phyloP scores from a whole-genome alignment of 2,888 invertebrate species.

The Dromius quadrimaculatus region DNA sequence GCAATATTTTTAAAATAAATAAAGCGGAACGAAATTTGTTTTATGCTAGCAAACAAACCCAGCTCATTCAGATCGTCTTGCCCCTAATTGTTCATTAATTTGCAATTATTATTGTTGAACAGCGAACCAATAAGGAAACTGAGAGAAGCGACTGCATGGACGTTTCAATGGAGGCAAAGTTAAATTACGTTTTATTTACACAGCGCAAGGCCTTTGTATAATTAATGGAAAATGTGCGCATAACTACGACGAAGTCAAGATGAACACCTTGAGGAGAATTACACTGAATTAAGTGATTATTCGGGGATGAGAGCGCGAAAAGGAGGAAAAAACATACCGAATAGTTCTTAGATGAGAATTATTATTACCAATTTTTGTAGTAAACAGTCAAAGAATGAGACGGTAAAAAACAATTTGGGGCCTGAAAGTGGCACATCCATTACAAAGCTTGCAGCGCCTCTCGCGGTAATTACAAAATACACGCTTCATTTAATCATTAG shows the following conservation, averaged over 20 bases:
- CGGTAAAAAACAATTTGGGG: not conserved
- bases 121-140: no score
- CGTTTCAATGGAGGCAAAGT: slow-evolving; percentile 36
- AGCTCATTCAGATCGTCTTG: no score
- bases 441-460: slow-evolving; percentile 26
- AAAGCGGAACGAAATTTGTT: no score
- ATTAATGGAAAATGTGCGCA: slow-evolving; percentile 48
- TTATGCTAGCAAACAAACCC: no score
- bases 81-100: no score
- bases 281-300: no score
- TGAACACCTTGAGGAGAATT: no score
- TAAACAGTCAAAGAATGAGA: not conserved
- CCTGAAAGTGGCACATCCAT: slow-evolving; percentile 44
- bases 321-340: no score
- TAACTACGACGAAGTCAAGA: slow-evolving; percentile 18
- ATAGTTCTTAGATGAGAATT: no score
- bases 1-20: no score
- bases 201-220: slow-evolving; percentile 48
- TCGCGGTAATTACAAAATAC: slow-evolving; percentile 46
- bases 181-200: slow-evolving; percentile 50
- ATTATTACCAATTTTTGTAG: not conserved
- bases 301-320: no score
- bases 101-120: no score
- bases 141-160: not conserved
- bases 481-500: slow-evolving; percentile 45